Evolutionary conservation across 2,888 invertebrate genomes (phyloP), one percentile per base, ranked within the genome.

Genomic region (Aphodius sticticus): DNA sequence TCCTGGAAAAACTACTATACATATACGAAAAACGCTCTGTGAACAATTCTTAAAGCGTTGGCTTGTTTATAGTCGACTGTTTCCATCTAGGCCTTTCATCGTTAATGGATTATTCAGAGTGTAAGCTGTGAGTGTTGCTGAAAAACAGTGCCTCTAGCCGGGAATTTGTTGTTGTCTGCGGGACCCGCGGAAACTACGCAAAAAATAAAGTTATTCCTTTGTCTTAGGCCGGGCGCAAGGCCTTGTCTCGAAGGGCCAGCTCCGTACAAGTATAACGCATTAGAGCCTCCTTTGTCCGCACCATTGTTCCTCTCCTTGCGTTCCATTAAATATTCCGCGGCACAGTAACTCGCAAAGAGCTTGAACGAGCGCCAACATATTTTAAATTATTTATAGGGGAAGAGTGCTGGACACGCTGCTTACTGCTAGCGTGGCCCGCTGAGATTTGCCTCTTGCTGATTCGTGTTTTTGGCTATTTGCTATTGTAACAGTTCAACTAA

Each of bases 171-270:
- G 53, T 53, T 53, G 53, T 53, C 53, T 53, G 53, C 7, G 12
- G 12, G 53, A 53, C 53, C 12, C 9, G 53, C 53, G 53, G 12
- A 53, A 53, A 53, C 53, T 53, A 53, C 53, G 53, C 53, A 53
- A 53, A 53, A 53, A 53, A 53, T 53, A 53, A 53, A 53, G 53
- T 53, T 53, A 53, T 53, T 53, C 53, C 53, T 53, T 53, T 53
- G 53, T 53, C 53, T 53, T 53, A 53, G 53, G 53, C 53, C 9
- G 7, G 53, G 12, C 53, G 53, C 4, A 12, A 5, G 53, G 53
- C 53, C 53, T 53, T 9, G 53, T 53, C 53, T 53, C 53, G 53
- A 53, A 53, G 53, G 53, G 53, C 53, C 53, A 12, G 53, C 53
- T 53, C 53, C 53, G 9, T 53, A 53, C 53, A 53, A 53, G 53